Percentiles rank a stretch among this genome's conserved stretches.
phyloP scores from a whole-genome alignment of 2,113 vertebrate species.

The Oxygymnocypris stewartii region DNA sequence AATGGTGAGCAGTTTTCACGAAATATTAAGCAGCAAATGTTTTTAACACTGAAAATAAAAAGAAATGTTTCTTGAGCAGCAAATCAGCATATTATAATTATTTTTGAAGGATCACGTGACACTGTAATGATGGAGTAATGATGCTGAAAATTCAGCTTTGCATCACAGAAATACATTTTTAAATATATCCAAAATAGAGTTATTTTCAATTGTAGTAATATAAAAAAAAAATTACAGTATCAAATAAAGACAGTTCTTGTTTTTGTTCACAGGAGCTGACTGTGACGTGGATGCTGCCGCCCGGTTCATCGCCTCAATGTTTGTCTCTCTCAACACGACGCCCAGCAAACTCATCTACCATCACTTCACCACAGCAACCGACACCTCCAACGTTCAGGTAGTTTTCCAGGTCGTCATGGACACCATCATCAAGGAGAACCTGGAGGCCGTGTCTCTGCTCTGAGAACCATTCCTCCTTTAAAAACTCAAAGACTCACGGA shows the following conservation, averaged over 20 bases:
- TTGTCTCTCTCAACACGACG: slow-evolving; percentile 66
- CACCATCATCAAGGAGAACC: slow-evolving; percentile 78
- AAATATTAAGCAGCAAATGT: neutral
- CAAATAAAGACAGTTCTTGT: neutral
- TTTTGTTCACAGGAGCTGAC: slow-evolving; percentile 69
- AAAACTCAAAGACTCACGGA: neutral
- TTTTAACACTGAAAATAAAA: neutral
- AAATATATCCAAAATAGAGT: neutral
- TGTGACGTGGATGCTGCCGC: slow-evolving; percentile 77
- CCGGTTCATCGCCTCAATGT: slow-evolving; percentile 72
- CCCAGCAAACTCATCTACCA: slow-evolving; percentile 75
- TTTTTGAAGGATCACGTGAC: neutral
- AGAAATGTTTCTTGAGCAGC: neutral
- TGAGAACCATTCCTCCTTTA: slow-evolving; percentile 43
- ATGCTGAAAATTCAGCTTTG: neutral
- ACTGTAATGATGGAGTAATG: neutral
- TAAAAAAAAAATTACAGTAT: too few species aligned
- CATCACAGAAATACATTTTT: neutral
- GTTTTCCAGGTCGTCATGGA: slow-evolving; percentile 83
- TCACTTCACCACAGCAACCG: slow-evolving; percentile 80
- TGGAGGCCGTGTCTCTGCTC: slow-evolving; percentile 76
- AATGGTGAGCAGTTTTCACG: neutral
- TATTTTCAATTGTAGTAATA: neutral
- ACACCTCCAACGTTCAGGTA: slow-evolving; percentile 79
- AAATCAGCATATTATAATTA: neutral